Evolutionary conservation across 2,888 invertebrate genomes (phyloP).

Genomic region (Dasypogon diadema): DNA sequence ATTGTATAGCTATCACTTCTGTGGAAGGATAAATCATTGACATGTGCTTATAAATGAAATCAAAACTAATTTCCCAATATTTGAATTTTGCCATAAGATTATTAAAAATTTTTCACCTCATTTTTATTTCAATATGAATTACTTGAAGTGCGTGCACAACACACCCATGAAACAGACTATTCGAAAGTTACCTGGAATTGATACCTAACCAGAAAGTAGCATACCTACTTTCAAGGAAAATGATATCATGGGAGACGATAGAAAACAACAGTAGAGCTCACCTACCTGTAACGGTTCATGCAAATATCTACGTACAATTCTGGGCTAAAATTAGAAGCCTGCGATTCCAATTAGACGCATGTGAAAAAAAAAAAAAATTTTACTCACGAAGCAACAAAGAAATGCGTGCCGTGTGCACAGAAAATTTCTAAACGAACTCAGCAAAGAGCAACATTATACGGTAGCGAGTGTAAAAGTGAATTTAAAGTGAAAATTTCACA

Average conservation of each 20-base stretch:
- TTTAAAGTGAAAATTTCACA: background rate
- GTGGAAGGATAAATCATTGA: too few relatives aligned
- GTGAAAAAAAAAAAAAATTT: background rate
- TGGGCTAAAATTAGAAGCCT: slow-evolving; percentile 25
- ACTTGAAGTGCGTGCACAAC: too few relatives aligned
- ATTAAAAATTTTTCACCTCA: too few relatives aligned
- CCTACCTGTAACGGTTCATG: slow-evolving; percentile 33
- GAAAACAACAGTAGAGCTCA: slow-evolving; percentile 39
- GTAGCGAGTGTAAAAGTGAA: background rate
- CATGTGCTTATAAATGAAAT: too few relatives aligned
- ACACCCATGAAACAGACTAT: too few relatives aligned
- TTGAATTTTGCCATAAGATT: too few relatives aligned
- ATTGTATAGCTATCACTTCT: too few relatives aligned
- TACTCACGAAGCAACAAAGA: background rate
- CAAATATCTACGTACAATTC: slow-evolving; percentile 16
- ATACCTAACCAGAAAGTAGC: background rate
- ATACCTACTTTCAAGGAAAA: slow-evolving; percentile 37
- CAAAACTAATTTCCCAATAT: too few relatives aligned
- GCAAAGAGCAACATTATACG: too few relatives aligned
- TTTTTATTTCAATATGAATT: too few relatives aligned
- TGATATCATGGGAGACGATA: background rate
- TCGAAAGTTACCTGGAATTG: too few relatives aligned
- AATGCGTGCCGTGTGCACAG: background rate
- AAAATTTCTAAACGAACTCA: background rate
- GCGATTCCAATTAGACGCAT: slow-evolving; percentile 18